Percentiles rank a stretch among this genome's conserved stretches.
Conservation (phyloP, 2,113 vertebrate genomes). For the Daboia siamensis region DNA sequence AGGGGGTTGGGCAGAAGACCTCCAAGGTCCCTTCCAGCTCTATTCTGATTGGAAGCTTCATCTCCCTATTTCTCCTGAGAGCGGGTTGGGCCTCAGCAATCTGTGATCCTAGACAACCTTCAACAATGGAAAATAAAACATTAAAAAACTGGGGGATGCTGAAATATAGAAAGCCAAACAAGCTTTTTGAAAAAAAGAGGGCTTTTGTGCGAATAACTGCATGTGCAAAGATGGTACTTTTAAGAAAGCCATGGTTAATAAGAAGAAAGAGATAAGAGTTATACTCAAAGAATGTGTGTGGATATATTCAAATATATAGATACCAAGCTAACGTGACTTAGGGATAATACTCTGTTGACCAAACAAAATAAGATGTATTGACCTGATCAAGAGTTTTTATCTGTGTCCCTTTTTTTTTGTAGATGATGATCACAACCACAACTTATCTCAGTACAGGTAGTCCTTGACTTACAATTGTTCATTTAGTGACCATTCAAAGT, state of each 20-base stretch:
- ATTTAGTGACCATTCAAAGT: background rate
- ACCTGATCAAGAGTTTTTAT: background rate
- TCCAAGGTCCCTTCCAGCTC: too few species aligned
- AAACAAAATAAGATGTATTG: constrained; percentile 6
- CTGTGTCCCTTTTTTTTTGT: background rate
- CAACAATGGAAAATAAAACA: background rate
- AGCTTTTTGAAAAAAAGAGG: background rate
- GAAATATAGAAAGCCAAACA: background rate
- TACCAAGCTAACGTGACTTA: background rate
- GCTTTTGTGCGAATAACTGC: background rate
- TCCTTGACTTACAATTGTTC: background rate
- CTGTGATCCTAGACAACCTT: background rate
- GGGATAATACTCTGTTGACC: background rate
- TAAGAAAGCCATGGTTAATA: background rate
- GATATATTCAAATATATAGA: background rate
- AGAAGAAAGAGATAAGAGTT: background rate
- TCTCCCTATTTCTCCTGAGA: background rate
- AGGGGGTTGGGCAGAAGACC: too few species aligned
- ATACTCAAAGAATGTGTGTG: background rate
- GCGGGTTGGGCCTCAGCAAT: background rate
- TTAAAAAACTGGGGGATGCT: background rate
- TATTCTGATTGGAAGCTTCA: background rate
- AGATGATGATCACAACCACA: background rate
- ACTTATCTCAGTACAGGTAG: background rate
- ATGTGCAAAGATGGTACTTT: background rate